A percentile compares a stretch with the other conserved stretches of the same genome.
Conservation (phyloP, 2,113 vertebrate species). For the Willisornis vidua region DNA sequence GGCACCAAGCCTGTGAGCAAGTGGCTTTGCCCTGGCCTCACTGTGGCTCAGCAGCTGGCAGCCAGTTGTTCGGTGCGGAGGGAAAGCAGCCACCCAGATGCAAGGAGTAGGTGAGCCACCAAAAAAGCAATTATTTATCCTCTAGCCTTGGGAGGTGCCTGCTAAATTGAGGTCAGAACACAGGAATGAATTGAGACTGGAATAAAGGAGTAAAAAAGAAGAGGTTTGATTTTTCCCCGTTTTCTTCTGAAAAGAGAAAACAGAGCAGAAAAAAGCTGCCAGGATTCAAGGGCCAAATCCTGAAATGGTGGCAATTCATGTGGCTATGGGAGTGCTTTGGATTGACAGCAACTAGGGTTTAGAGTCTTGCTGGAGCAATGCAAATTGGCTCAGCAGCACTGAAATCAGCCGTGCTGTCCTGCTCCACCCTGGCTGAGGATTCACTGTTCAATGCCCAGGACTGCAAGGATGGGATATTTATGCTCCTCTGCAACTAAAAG, state of each 20-base stretch:
- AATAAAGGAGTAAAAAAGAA: neutral
- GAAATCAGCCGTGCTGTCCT: neutral
- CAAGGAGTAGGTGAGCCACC: neutral
- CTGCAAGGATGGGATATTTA: neutral
- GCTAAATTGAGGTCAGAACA: neutral
- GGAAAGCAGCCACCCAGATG: neutral
- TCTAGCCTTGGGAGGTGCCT: neutral
- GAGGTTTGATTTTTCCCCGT: neutral
- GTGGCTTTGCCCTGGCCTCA: neutral
- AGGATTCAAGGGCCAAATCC: neutral
- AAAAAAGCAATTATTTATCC: constrained; percentile 31
- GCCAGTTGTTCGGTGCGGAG: neutral
- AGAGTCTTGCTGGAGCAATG: neutral
- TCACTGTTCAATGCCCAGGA: neutral
- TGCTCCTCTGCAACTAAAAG: neutral
- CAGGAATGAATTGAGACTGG: neutral
- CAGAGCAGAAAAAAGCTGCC: neutral
- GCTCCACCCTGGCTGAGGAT: neutral
- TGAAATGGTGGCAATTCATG: neutral
- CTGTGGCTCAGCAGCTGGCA: neutral
- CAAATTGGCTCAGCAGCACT: neutral
- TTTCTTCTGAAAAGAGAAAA: neutral
- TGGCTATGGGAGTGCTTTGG: neutral
- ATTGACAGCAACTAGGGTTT: neutral
- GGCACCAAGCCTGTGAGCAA: rapidly evolving